Evolutionary conservation across 2,888 invertebrate genomes (phyloP).

Genomic region (Embidobia sp.): DNA sequence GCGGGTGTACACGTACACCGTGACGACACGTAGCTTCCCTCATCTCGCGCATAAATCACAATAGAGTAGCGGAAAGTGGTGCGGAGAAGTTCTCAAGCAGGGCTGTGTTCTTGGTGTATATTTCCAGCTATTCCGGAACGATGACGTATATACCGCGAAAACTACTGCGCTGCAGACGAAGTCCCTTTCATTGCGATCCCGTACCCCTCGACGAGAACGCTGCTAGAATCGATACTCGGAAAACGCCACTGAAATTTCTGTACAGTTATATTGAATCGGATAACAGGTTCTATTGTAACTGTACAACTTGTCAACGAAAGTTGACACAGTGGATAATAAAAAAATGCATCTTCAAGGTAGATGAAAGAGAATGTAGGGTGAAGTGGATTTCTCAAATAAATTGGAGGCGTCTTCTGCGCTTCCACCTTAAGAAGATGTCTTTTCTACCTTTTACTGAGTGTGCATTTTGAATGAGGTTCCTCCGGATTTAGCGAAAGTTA

Average conservation of each 20-base stretch:
- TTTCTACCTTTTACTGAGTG: no score
- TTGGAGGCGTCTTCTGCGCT: no score
- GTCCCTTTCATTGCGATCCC: constrained; percentile 55
- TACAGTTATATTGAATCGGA: constrained; percentile 59
- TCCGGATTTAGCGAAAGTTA: no score
- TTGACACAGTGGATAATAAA: constrained; percentile 48
- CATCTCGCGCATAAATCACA: constrained; percentile 80
- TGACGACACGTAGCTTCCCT: constrained; percentile 74
- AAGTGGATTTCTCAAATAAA: constrained; percentile 13
- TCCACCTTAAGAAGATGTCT: no score
- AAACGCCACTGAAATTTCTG: constrained; percentile 54
- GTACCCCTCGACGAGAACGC: constrained; percentile 47
- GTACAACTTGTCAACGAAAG: constrained; percentile 40
- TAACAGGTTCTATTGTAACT: constrained; percentile 51
- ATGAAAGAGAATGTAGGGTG: constrained; percentile 40
- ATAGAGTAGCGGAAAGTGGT: constrained; percentile 80
- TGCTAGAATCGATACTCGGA: constrained; percentile 54
- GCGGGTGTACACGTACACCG: constrained; percentile 31
- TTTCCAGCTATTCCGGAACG: constrained; percentile 60
- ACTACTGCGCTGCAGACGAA: constrained; percentile 54
- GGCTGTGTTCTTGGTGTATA: constrained; percentile 70
- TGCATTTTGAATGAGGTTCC: no score
- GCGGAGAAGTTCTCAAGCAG: constrained; percentile 78
- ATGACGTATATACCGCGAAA: constrained; percentile 63
- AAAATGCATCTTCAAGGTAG: constrained; percentile 29